Percentiles rank a stretch among this genome's conserved stretches.
These are phyloP conservation scores for Diplodus puntazzo DNA, from an alignment of 2,797 vertebrate species.

Conservation along the genomic window DNA sequence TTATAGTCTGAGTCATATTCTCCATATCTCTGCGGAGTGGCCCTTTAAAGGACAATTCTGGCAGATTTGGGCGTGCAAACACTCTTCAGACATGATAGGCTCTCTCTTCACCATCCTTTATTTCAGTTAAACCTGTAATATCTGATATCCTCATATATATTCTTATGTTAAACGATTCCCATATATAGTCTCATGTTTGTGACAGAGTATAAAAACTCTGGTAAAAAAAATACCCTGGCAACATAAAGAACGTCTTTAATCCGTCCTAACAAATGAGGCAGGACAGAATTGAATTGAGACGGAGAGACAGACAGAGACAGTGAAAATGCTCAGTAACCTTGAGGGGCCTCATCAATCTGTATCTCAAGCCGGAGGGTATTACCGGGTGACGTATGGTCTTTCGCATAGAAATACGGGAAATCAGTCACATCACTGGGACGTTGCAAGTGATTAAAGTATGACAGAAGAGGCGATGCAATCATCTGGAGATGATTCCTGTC, in stretches of 20 bases:
- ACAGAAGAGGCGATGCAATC: constrained; percentile 64
- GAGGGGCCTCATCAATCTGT: constrained; percentile 51
- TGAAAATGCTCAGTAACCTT: constrained; percentile 51
- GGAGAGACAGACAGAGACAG: constrained; percentile 15
- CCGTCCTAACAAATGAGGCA: constrained; percentile 13
- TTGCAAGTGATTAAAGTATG: constrained; percentile 60
- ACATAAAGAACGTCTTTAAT: constrained; percentile 17
- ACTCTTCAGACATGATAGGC: neutral
- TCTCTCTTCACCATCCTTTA: neutral
- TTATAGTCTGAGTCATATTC: neutral
- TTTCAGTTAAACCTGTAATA: constrained; percentile 2
- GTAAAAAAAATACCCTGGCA: constrained; percentile 1
- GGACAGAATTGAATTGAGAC: constrained; percentile 24
- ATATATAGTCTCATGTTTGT: constrained; percentile 15
- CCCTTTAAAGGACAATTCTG: neutral
- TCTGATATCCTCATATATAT: neutral
- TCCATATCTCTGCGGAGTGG: neutral
- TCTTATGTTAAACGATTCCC: neutral
- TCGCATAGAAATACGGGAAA: constrained; percentile 24
- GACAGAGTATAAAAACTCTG: neutral
- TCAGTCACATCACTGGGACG: constrained; percentile 31
- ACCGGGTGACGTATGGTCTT: constrained; percentile 18
- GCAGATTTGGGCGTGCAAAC: neutral
- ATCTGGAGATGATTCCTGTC: constrained; percentile 56
- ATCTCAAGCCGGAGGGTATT: constrained; percentile 40